A percentile compares a stretch with the other conserved stretches of the same genome.
Evolutionary conservation across 1,140 invertebrate genomes (phyloP).

Genomic region (Cyclina sinensis): DNA sequence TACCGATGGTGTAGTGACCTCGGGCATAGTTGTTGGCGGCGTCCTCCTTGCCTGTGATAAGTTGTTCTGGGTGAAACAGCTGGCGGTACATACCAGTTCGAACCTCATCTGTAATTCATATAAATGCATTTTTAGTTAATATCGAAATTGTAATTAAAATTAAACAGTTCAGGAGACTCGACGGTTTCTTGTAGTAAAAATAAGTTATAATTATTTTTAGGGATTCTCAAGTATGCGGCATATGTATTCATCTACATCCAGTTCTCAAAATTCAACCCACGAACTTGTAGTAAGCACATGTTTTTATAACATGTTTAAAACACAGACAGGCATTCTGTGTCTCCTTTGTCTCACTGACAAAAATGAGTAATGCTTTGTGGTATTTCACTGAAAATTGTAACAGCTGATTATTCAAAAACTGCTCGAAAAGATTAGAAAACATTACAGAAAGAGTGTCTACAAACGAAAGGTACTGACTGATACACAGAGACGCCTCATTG

Average conservation of each 20-base stretch:
- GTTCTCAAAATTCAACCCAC: no score
- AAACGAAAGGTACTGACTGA: no score
- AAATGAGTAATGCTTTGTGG: no score
- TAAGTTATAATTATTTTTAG: not conserved
- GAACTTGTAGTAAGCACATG: no score
- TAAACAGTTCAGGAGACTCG: not conserved
- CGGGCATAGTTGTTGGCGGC: constrained; percentile 89
- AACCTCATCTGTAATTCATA: constrained; percentile 86
- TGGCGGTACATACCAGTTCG: constrained; percentile 76
- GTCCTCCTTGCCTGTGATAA: constrained; percentile 91
- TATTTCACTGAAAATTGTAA: no score
- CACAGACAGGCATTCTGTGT: no score
- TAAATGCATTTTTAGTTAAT: not conserved
- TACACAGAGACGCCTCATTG: no score
- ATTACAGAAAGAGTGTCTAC: no score
- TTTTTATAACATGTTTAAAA: no score
- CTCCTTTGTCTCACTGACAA: no score
- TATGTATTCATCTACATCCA: not conserved
- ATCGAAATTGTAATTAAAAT: not conserved
- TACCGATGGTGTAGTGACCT: constrained; percentile 86
- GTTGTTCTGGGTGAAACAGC: constrained; percentile 73
- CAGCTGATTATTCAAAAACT: no score
- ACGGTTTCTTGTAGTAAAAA: not conserved
- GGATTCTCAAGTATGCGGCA: not conserved
- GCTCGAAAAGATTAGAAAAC: no score